These are phyloP conservation scores for Neoaliturus tenellus DNA, from an alignment of 2,888 invertebrate genomes.

Conservation along the genomic window DNA sequence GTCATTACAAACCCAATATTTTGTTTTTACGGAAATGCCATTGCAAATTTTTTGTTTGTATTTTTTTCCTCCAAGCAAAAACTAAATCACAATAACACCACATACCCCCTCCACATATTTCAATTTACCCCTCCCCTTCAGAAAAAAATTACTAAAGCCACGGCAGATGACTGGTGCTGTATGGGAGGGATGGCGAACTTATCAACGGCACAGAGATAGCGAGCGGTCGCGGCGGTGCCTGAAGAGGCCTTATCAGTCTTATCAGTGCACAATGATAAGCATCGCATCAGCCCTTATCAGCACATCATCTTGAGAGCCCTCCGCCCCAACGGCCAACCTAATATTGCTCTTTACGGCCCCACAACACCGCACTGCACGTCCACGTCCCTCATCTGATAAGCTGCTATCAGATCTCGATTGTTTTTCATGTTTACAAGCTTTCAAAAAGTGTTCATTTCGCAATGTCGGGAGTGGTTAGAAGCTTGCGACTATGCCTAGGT, in stretches of 20 bases:
- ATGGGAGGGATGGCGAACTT: not conserved
- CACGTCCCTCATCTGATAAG: not conserved
- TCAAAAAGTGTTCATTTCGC: too few species aligned
- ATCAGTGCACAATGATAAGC: constrained; percentile 29
- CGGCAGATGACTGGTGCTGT: not conserved
- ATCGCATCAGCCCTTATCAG: constrained; percentile 37
- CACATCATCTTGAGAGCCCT: not conserved
- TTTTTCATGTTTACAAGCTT: too few species aligned
- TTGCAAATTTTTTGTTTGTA: too few species aligned
- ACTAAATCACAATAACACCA: too few species aligned
- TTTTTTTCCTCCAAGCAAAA: too few species aligned
- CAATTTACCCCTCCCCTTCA: not conserved
- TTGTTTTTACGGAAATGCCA: too few species aligned
- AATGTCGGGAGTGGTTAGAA: too few species aligned
- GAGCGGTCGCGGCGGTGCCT: not conserved
- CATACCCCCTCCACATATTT: not conserved
- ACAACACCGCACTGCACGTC: not conserved
- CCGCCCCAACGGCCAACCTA: constrained; percentile 29
- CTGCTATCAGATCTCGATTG: too few species aligned
- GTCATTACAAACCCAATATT: too few species aligned
- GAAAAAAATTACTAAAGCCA: not conserved
- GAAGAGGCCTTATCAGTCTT: constrained; percentile 2
- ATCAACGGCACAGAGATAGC: not conserved
- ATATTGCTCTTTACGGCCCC: constrained; percentile 38
- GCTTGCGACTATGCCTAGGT: too few species aligned